Percentiles rank a stretch among this genome's conserved stretches.
Conservation (phyloP, 2,888 invertebrate genomes). For the Holacanthella duospinosa region DNA sequence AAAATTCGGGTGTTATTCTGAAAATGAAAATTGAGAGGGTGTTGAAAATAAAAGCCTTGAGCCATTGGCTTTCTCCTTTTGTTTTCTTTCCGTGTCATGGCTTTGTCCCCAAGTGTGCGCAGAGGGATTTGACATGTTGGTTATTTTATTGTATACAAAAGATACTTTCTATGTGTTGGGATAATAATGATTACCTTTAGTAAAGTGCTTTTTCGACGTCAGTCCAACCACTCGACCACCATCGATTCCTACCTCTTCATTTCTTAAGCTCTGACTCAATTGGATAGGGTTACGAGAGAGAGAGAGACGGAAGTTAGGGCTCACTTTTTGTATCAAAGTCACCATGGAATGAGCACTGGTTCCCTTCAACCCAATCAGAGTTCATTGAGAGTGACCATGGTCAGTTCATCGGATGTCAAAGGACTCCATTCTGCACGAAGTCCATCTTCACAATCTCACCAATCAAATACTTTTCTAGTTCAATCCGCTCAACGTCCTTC, state of each 20-base stretch:
- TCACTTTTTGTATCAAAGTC: too few species aligned
- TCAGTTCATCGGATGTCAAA: not conserved
- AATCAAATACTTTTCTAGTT: not conserved
- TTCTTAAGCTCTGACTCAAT: too few species aligned
- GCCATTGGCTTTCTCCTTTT: not conserved
- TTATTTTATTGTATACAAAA: not conserved
- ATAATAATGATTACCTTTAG: not conserved
- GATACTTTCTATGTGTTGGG: not conserved
- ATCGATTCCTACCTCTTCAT: not conserved
- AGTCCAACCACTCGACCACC: constrained; percentile 1
- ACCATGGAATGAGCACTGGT: too few species aligned
- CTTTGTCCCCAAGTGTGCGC: not conserved
- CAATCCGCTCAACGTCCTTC: constrained; percentile 1
- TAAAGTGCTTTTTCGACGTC: constrained; percentile 3
- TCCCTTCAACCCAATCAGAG: too few species aligned
- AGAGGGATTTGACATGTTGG: not conserved
- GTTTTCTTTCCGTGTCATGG: not conserved
- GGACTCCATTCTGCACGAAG: not conserved
- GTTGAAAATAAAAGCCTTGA: too few species aligned
- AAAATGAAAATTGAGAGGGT: too few species aligned
- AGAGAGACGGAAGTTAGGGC: too few species aligned
- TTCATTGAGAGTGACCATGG: constrained; percentile 3
- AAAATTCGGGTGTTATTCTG: too few species aligned
- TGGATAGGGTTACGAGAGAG: too few species aligned
- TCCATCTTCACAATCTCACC: not conserved